Base-by-base conservation (phyloP, 2,797 vertebrate genomes). In the Zalophus californianus region DNA sequence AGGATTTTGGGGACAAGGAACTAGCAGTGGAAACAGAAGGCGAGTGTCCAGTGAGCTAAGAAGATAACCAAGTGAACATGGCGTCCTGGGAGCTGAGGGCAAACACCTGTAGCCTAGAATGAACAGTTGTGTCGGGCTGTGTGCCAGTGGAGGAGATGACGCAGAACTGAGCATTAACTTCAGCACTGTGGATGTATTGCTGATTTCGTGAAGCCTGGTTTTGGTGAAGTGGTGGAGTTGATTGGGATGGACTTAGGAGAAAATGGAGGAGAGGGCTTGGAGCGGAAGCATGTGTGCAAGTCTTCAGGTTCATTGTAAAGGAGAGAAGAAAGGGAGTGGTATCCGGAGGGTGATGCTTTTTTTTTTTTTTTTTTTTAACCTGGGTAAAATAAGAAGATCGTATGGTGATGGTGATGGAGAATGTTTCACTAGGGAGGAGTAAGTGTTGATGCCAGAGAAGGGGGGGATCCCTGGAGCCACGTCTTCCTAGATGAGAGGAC, bases 101-200 rank as follows among this genome's bases (percentile, higher is more conserved):
- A n/a, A 41, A 70, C 23, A 0, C 41, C n/a, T 6, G 0, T 7
- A 35, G 6, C 7, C 5, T 0, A 27, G 41, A 32, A 32, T 0
- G 32, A 50, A 7, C 4, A 12, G 0, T 1, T 5, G 1, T 0
- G 3, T 41, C 9, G 12, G 21, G n/a, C 20, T 38, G 11, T 54
- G 25, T 35, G 75, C 1, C 44, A 10, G 0, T 13, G 3, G 6
- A 8, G n/a, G 13, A 29, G 84, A 7, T 7, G 50, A 4, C 0
- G 14, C 10, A 38, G 56, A 16, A 5, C 4, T 13, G 44, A 20
- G 12, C 21, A 0, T 14, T n/a, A 4, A 18, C 58, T 93, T 4
- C 3, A 8, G 27, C 82, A 0, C 3, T 0, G 60, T 18, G 29
- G 20, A 3, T 10, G 29, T 13, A 0, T 35, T 20, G 20, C 14